A percentile compares a stretch with the other conserved stretches of the same genome.
These are phyloP conservation scores for Cettia cetti DNA, from an alignment of 2,113 vertebrate genomes.

Conservation along the genomic window DNA sequence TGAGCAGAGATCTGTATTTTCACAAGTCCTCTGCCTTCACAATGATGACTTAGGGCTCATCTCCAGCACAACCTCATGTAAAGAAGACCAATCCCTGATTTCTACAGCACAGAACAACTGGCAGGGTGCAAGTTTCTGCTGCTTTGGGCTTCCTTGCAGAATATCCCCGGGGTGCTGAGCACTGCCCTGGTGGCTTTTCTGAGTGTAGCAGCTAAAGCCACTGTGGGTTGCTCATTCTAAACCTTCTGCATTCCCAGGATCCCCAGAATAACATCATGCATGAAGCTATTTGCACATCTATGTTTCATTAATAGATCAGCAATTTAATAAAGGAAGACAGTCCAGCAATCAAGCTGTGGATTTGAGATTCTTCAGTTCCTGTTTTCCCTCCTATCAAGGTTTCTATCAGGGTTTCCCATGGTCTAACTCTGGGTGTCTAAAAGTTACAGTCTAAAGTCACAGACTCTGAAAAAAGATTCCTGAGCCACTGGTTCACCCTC, in stretches of 20 bases:
- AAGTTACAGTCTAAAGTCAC: background rate
- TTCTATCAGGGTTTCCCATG: background rate
- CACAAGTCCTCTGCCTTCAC: background rate
- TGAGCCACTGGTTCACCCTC: background rate
- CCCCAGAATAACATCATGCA: background rate
- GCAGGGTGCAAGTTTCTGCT: background rate
- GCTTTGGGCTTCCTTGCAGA: background rate
- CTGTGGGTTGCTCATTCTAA: fast-evolving
- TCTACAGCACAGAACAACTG: background rate
- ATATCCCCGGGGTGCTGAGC: background rate
- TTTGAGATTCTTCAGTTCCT: background rate
- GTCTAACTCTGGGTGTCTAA: background rate
- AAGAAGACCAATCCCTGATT: background rate
- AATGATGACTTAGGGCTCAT: background rate
- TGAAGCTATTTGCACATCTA: background rate
- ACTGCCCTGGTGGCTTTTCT: background rate
- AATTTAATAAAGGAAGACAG: background rate
- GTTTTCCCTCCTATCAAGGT: background rate
- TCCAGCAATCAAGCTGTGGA: background rate
- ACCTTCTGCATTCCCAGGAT: background rate
- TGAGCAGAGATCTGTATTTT: background rate
- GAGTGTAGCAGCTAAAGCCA: background rate
- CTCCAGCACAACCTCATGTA: background rate
- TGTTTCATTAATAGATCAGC: background rate
- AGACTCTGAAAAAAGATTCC: background rate